These are phyloP conservation scores for Subacronicta megacephala DNA, from an alignment of 2,888 invertebrate genomes.

Conservation along the genomic window DNA sequence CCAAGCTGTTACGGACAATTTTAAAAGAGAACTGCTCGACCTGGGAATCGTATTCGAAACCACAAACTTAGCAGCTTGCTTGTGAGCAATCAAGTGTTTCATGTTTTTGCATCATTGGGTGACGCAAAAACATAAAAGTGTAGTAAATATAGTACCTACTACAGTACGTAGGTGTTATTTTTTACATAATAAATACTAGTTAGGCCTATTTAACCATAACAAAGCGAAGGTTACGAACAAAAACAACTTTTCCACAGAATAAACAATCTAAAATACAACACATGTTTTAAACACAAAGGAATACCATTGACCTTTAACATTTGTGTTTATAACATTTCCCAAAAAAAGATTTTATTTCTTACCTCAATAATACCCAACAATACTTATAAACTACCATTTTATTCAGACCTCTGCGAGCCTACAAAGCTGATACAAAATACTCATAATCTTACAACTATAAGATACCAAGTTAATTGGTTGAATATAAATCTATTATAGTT, in stretches of 20 bases:
- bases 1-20: no score
- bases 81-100: no score
- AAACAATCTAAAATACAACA: slow-evolving; percentile 24
- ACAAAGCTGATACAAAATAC: not conserved
- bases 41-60: no score
- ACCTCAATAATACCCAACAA: slow-evolving; percentile 21
- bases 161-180: not conserved
- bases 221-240: slow-evolving; percentile 18
- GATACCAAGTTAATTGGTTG: slow-evolving; percentile 31
- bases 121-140: no score
- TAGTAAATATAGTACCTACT: no score
- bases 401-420: not conserved
- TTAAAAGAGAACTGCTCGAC: no score
- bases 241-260: slow-evolving; percentile 4
- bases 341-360: slow-evolving; percentile 36
- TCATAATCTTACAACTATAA: slow-evolving; percentile 5
- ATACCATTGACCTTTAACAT: slow-evolving; percentile 32
- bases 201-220: slow-evolving; percentile 8
- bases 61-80: no score
- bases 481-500: slow-evolving; percentile 53
- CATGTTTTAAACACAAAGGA: slow-evolving; percentile 31
- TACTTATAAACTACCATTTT: slow-evolving; percentile 17
- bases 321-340: slow-evolving; percentile 33
- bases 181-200: slow-evolving; percentile 4
- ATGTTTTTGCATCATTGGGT: no score